These are phyloP conservation scores for Drosophila diplacantha DNA, from an alignment of 2,888 invertebrate species.

Conservation along the genomic window DNA sequence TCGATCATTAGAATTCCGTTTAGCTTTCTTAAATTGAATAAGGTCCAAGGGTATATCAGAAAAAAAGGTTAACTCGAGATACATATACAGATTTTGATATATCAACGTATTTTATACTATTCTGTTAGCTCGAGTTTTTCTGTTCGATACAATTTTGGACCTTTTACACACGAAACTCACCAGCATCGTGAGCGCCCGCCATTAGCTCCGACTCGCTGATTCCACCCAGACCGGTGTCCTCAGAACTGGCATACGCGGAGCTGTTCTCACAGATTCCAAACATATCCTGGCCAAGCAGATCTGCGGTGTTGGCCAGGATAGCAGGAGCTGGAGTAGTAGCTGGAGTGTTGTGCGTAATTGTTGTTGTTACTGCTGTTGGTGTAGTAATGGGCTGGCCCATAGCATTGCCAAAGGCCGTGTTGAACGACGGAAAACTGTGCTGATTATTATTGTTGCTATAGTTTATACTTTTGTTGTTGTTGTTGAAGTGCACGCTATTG, in stretches of 20 bases:
- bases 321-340: slow-evolving; percentile 15
- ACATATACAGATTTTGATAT: too few relatives aligned
- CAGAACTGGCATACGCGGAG: slow-evolving; percentile 82
- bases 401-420: slow-evolving; percentile 54
- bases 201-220: slow-evolving; percentile 82
- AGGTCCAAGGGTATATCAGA: too few relatives aligned
- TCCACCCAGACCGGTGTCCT: slow-evolving; percentile 81
- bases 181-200: slow-evolving; percentile 78
- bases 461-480: slow-evolving; percentile 44
- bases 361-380: slow-evolving; percentile 1
- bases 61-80: too few relatives aligned
- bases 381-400: slow-evolving; percentile 22
- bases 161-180: slow-evolving; percentile 44
- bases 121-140: too few relatives aligned
- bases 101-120: too few relatives aligned
- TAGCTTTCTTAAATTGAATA: neutral
- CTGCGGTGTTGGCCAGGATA: slow-evolving; percentile 61
- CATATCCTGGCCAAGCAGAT: slow-evolving; percentile 75
- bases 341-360: slow-evolving; percentile 41
- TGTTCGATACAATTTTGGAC: too few relatives aligned
- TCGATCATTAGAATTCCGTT: neutral
- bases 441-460: slow-evolving; percentile 60
- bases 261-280: slow-evolving; percentile 80
- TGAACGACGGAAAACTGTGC: slow-evolving; percentile 65
- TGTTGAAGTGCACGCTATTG: slow-evolving; percentile 48